These are phyloP conservation scores for Plagiodera versicolora DNA, from an alignment of 2,888 invertebrate genomes.

Conservation along the genomic window DNA sequence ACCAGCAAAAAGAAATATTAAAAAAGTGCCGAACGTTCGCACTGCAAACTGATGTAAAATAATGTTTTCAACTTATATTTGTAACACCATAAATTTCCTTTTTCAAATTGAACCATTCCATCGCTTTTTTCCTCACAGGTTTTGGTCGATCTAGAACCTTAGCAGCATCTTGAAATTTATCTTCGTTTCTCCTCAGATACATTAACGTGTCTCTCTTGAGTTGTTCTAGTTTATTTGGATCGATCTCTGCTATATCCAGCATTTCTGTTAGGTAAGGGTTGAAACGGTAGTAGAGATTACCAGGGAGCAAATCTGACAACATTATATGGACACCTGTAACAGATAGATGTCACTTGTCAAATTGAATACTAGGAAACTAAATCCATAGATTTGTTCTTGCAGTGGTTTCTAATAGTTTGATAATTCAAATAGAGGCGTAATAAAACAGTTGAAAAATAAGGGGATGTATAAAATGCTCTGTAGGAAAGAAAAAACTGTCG, in stretches of 20 bases:
- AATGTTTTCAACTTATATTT: slow-evolving; percentile 1
- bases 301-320: slow-evolving; percentile 73
- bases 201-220: slow-evolving; percentile 75
- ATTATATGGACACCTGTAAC: slow-evolving; percentile 74
- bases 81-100: slow-evolving; percentile 45
- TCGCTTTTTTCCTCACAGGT: slow-evolving; percentile 50
- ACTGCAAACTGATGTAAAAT: neutral
- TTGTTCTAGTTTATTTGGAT: slow-evolving; percentile 69
- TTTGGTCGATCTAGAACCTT: slow-evolving; percentile 54
- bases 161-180: slow-evolving; percentile 70
- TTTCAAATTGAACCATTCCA: slow-evolving; percentile 56
- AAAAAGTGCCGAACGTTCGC: too few species aligned
- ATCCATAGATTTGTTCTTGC: too few species aligned
- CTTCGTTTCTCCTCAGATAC: slow-evolving; percentile 79
- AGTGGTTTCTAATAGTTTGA: too few species aligned
- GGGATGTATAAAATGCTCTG: too few species aligned
- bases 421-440: too few species aligned
- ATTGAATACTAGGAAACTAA: too few species aligned
- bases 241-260: slow-evolving; percentile 78
- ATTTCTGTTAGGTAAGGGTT: slow-evolving; percentile 86
- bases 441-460: too few species aligned
- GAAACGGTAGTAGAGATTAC: slow-evolving; percentile 77
- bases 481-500: too few species aligned
- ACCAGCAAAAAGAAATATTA: neutral
- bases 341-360: too few species aligned